Percentiles rank a stretch among this genome's conserved stretches.
phyloP scores from a whole-genome alignment of 2,113 vertebrate genomes.

The Gadus macrocephalus region DNA sequence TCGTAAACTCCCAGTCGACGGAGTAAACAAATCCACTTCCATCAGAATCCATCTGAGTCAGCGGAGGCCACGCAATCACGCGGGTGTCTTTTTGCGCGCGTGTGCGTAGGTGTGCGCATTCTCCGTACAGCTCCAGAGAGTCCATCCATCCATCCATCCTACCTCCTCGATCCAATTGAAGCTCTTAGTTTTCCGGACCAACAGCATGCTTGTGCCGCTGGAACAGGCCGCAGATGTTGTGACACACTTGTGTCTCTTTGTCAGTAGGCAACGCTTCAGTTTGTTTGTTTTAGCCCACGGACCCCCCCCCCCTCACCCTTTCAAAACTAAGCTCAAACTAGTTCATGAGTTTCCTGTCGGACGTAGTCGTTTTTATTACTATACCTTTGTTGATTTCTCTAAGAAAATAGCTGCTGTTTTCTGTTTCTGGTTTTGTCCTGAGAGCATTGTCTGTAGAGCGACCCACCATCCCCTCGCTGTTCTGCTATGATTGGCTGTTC shows the following conservation, averaged over 20 bases:
- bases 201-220: constrained; percentile 65
- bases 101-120: neutral
- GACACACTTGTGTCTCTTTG: constrained; percentile 2
- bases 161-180: constrained; percentile 64
- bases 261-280: neutral
- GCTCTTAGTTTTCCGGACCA: constrained; percentile 64
- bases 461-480: constrained; percentile 14
- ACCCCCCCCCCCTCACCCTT: constrained; percentile 35
- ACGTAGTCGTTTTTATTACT: constrained; percentile 35
- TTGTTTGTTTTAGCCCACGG: constrained; percentile 1
- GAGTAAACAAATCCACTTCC: constrained; percentile 26
- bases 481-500: constrained; percentile 25
- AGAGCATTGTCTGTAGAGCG: constrained; percentile 52
- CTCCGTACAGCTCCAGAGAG: neutral
- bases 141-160: constrained; percentile 25
- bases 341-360: constrained; percentile 27
- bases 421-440: constrained; percentile 22
- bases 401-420: constrained; percentile 56
- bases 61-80: constrained; percentile 21
- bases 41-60: constrained; percentile 14
- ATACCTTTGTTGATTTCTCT: constrained; percentile 25
- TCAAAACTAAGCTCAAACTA: constrained; percentile 7
- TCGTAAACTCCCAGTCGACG: constrained; percentile 39
- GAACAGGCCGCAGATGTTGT: constrained; percentile 56
- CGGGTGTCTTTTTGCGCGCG: neutral